phyloP scores from a whole-genome alignment of 2,888 invertebrate species.

The Nomada goodeniana region DNA sequence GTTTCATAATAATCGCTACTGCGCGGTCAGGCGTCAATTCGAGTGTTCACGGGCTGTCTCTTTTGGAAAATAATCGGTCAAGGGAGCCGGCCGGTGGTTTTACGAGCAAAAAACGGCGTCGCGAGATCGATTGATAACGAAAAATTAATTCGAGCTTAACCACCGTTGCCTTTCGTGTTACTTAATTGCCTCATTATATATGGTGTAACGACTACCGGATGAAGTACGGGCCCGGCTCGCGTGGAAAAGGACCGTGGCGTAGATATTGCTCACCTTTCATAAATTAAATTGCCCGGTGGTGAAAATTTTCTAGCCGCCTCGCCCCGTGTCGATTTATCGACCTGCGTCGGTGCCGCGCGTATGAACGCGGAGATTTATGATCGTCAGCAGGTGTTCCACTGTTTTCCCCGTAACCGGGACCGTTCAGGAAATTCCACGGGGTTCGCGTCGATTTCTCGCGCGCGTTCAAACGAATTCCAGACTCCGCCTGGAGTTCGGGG shows the following conservation, averaged over 20 bases:
- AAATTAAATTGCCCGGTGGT: constrained; percentile 45
- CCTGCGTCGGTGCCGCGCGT: constrained; percentile 6
- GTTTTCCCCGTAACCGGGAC: background rate
- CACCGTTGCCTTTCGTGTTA: constrained; percentile 58
- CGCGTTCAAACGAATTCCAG: constrained; percentile 7
- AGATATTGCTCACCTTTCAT: constrained; percentile 43
- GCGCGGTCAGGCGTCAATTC: too few species aligned
- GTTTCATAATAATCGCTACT: background rate
- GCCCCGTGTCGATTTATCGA: constrained; percentile 21
- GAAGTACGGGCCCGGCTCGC: constrained; percentile 34
- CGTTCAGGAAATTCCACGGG: constrained; percentile 21
- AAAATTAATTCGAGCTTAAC: constrained; percentile 62
- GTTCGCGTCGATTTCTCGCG: background rate
- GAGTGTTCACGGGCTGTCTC: background rate
- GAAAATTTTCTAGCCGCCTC: constrained; percentile 17
- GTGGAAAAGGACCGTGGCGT: background rate
- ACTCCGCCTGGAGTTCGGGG: background rate
- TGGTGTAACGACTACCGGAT: constrained; percentile 57
- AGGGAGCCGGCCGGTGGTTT: constrained; percentile 9
- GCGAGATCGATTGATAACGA: constrained; percentile 56
- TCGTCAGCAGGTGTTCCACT: background rate
- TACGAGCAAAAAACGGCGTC: constrained; percentile 29
- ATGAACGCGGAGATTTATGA: constrained; percentile 35
- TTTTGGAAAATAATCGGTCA: constrained; percentile 29
- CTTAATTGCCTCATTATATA: constrained; percentile 64